Conservation (phyloP, 2,797 vertebrate species). For the Urocyon cinereoargenteus region DNA sequence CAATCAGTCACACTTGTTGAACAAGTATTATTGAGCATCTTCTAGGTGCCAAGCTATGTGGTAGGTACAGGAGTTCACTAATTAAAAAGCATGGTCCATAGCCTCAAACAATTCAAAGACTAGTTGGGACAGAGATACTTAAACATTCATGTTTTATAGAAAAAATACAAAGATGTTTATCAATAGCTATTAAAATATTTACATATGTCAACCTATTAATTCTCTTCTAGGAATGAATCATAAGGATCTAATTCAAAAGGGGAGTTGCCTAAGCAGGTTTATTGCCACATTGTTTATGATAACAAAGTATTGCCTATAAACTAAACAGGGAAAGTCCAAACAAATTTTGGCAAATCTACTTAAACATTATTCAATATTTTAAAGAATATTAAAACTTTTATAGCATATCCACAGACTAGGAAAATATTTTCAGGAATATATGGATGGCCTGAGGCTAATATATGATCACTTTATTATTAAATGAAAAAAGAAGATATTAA, state of each 20-base stretch:
- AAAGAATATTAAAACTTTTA: constrained; percentile 16
- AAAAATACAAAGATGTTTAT: constrained; percentile 16
- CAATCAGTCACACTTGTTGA: neutral
- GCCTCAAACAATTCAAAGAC: neutral
- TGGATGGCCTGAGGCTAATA: neutral
- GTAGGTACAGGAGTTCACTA: neutral
- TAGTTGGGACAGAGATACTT: neutral
- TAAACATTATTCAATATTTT: neutral
- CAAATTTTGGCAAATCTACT: neutral
- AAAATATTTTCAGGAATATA: constrained; percentile 16
- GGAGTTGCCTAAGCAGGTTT: neutral
- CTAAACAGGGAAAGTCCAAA: constrained; percentile 1
- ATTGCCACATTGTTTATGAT: constrained; percentile 29
- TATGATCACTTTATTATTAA: neutral
- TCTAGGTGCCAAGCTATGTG: neutral
- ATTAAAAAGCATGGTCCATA: neutral
- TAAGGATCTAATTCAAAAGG: neutral
- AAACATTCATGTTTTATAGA: neutral
- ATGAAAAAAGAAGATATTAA: neutral
- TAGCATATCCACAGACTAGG: neutral
- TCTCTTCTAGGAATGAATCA: neutral
- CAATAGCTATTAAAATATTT: constrained; percentile 54
- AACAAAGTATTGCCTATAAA: constrained; percentile 30
- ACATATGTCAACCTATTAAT: neutral
- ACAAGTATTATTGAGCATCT: neutral